Evolutionary conservation across 2,797 vertebrate genomes (phyloP), one percentile per base, ranked within the genome.

Genomic region (Anguilla megastoma): DNA sequence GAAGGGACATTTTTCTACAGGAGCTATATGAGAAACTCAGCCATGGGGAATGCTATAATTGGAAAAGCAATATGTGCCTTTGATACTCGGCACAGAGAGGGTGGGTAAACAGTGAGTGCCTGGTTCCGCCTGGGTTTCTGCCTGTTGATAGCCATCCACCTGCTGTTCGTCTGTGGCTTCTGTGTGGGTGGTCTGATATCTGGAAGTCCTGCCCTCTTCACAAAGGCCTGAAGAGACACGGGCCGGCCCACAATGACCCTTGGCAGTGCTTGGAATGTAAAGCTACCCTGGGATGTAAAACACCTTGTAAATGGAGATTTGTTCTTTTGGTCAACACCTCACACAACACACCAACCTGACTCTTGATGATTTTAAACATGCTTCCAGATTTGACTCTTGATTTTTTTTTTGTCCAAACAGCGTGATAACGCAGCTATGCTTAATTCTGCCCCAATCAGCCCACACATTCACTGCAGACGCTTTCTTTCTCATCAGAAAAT

Each of bases 21-120:
- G 85, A 90, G 90, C 86, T 86, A 89, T 90, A 79, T 91, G 89
- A 63, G 16, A 5, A 21, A 85, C 63, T 86, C 89, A 85, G 90
- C 56, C 0, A 86, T 56, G 33, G 71, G 85, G 0, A 24, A 36
- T 0, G 1, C 14, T 74, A 84, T 86, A 71, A 74, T 85, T 85
- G 69, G 30, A 69, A 45, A 86, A 60, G 21, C 41, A 87, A 45
- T 74, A 88, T 87, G 82, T 27, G 1, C 60, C 74, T 36, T 36
- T 14, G 6, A 48, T 50, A 8, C 79, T 21, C 18, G 24, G 48
- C 5, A n/a, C 14, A 21, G 24, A 84, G 24, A 84, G 8, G 6
- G 24, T 54, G 82, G 16, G 82, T 30, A 50, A 52, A 54, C 48
- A 30, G 16, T 2, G 16, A 84, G 30, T 4, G 12, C 12, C 27